phyloP scores from a whole-genome alignment of 2,113 vertebrate species.

The Andinoacara biseriatus region DNA sequence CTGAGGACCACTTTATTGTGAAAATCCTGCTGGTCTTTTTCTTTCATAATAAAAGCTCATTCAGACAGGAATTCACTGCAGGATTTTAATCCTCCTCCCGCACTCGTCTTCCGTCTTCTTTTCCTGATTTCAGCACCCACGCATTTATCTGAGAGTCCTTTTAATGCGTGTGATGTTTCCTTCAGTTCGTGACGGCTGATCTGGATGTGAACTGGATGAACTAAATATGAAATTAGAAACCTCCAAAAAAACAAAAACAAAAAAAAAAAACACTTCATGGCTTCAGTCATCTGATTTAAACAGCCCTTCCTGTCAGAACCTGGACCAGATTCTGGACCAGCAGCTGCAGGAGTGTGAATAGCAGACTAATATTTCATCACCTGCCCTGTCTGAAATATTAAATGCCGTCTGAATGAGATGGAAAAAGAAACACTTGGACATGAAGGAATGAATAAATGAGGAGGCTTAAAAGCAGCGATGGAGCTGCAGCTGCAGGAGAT shows the following conservation, averaged over 20 bases:
- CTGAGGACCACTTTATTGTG: not conserved
- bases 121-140: constrained; percentile 6
- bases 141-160: not conserved
- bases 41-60: constrained; percentile 3
- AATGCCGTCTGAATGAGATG: not conserved
- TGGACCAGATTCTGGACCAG: not conserved
- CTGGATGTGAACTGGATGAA: not conserved
- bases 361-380: constrained; percentile 13
- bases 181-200: not conserved
- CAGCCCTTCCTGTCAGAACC: not conserved
- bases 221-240: not conserved
- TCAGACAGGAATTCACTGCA: not conserved
- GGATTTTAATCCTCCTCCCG: not conserved
- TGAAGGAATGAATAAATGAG: constrained; percentile 4
- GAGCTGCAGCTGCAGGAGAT: not conserved
- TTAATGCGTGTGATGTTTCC: not conserved
- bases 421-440: constrained; percentile 6
- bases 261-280: not conserved
- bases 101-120: not conserved
- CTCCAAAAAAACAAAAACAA: not conserved
- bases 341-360: not conserved
- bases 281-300: not conserved
- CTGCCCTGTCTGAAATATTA: not conserved
- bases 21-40: constrained; percentile 7
- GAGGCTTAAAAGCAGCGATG: not conserved